Base-by-base conservation (phyloP, 1,140 invertebrate genomes). In the Lordiphosa mommai region DNA sequence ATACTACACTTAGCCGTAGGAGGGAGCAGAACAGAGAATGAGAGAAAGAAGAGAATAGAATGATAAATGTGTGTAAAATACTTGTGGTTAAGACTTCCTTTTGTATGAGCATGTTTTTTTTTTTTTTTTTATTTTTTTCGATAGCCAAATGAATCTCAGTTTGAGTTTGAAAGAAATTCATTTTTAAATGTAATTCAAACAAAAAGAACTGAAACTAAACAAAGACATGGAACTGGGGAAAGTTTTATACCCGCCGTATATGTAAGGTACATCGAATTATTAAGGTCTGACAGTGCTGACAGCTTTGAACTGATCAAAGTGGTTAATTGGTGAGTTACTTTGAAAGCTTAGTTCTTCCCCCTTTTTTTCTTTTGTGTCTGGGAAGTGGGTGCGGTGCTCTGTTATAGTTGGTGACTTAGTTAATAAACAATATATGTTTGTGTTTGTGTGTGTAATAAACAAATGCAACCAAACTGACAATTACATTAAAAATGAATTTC, bases 121-220 rank as follows among this genome's bases (percentile, higher is more conserved):
- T n/a, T 43, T 63, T 66, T 34, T 56, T 67, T 55, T 65, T 71
- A 20, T 6, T 32, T 50, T 61, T 14, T 8, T 9, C 12, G 34
- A 23, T 47, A 33, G 14, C 63, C 67, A 72, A 82, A 84, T 84
- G 47, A 48, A 84, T 84, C 77, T 82, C 77, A 82, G 77, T 84
- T 82, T 84, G 77, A 84, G 77, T 84, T 84, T 72, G 77, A 61
- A 76, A 84, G 77, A 84, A 84, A 84, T 84, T 84, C 77, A 84
- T 84, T 84, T 84, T 85, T 72, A 84, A 82, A 77, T 82, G 72
- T 61, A 84, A 77, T 37, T 36, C 65, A 66, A 69, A 67, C 10
- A 9, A 23, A 40, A 47, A 30, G 10, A 47, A 17, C 16, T 7
- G 14, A 38, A 73, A 58, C 9, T 32, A 66, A 10, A 9, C 0